These are phyloP conservation scores for Drosophila tropicalis DNA, from an alignment of 1,140 invertebrate species.

Conservation along the genomic window DNA sequence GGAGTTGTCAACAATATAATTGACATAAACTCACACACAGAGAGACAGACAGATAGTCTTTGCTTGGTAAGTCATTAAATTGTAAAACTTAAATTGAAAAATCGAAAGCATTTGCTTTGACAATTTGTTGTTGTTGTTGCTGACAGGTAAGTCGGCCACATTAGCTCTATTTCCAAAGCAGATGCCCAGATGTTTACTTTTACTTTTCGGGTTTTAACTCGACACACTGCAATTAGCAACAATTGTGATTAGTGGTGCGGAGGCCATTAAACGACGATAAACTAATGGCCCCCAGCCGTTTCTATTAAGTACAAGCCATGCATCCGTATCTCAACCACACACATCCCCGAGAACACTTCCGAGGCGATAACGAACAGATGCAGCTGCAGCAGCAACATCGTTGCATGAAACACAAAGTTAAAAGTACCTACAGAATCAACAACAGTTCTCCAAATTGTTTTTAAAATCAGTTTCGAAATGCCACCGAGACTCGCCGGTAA, in stretches of 20 bases:
- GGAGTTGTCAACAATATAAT: conserved; percentile 15
- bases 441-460: conserved; percentile 23
- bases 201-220: neutral
- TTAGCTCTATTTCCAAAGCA: conserved; percentile 1
- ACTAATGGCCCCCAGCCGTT: neutral
- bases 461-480: conserved; percentile 49
- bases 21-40: neutral
- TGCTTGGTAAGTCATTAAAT: conserved; percentile 6
- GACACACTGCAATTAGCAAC: conserved; percentile 2
- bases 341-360: conserved; percentile 29
- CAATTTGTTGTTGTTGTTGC: neutral
- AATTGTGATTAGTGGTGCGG: neutral
- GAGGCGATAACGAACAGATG: conserved; percentile 57
- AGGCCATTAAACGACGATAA: conserved; percentile 8
- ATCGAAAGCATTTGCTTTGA: neutral
- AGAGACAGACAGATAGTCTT: neutral
- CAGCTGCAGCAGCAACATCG: conserved; percentile 21
- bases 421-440: neutral
- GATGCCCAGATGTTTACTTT: conserved; percentile 12
- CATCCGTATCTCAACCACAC: conserved; percentile 14
- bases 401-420: conserved; percentile 6
- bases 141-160: conserved; percentile 8
- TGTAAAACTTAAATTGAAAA: conserved; percentile 8
- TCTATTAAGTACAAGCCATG: conserved; percentile 29
- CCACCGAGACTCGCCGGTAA: conserved; percentile 25